Conservation (phyloP, 2,113 vertebrate genomes). For the Dendropsophus ebraccatus region DNA sequence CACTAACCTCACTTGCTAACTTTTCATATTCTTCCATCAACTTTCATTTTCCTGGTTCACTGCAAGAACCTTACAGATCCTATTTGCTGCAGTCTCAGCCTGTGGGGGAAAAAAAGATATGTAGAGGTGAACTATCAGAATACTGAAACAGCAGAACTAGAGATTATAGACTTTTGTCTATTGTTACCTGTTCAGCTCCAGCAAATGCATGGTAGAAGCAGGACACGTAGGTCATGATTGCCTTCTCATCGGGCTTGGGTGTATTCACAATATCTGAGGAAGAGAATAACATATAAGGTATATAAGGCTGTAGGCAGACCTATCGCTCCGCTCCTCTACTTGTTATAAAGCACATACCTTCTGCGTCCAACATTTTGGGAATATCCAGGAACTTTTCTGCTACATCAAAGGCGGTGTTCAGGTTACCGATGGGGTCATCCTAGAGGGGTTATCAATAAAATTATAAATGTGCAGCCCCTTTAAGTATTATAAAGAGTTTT, state of each 20-base stretch:
- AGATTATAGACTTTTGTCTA: not conserved
- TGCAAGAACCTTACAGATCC: conserved; percentile 76
- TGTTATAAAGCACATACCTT: conserved; percentile 72
- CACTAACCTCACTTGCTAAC: conserved; percentile 73
- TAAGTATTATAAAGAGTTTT: too few relatives aligned
- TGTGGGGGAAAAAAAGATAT: conserved; percentile 43
- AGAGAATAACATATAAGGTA: not conserved
- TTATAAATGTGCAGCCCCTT: not conserved
- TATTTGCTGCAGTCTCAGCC: conserved; percentile 76
- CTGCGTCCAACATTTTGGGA: conserved; percentile 90
- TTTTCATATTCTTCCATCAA: conserved; percentile 77
- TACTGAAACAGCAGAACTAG: not conserved
- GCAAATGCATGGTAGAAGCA: conserved; percentile 95
- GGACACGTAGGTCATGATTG: conserved; percentile 93
- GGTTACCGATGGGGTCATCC: conserved; percentile 89
- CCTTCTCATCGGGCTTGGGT: conserved; percentile 90
- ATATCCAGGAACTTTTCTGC: conserved; percentile 92
- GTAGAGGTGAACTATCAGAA: not conserved
- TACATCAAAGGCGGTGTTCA: conserved; percentile 91
- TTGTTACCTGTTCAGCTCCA: conserved; percentile 85
- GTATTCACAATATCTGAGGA: conserved; percentile 87
- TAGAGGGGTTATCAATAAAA: conserved; percentile 57
- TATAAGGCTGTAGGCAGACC: not conserved
- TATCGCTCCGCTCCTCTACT: not conserved
- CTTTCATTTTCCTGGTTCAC: conserved; percentile 76